These are phyloP conservation scores for Triplophysa siluroides DNA, from an alignment of 2,113 vertebrate genomes.

Conservation along the genomic window DNA sequence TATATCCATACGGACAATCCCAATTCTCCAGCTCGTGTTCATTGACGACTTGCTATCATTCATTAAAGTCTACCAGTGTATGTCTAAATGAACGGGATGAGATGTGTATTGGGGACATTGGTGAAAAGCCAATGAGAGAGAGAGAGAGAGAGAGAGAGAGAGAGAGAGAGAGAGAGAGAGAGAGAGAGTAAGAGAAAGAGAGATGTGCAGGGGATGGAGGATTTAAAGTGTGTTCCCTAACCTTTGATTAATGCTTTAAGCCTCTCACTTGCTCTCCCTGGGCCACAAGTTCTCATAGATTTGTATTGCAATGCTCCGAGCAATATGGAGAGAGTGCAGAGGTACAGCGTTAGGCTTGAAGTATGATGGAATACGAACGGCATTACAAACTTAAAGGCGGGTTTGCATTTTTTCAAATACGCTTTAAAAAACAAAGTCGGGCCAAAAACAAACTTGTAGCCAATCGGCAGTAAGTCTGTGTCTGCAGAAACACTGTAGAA, in stretches of 20 bases:
- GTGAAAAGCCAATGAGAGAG: constrained; percentile 18
- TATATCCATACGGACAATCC: neutral
- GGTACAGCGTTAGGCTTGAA: neutral
- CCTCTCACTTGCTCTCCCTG: constrained; percentile 46
- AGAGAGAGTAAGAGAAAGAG: neutral
- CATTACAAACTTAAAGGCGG: no score
- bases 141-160: neutral
- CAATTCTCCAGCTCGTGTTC: neutral
- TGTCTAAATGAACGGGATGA: neutral
- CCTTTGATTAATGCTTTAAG: constrained; percentile 54
- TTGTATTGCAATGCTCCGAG: constrained; percentile 53
- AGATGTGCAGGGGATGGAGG: neutral
- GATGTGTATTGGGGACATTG: neutral
- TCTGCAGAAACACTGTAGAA: no score
- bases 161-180: no score
- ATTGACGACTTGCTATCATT: constrained; percentile 13
- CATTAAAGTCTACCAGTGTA: neutral
- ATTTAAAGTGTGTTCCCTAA: constrained; percentile 25
- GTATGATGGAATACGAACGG: neutral
- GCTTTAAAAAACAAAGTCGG: no score
- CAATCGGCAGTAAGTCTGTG: no score
- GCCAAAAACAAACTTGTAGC: no score
- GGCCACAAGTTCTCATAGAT: constrained; percentile 48
- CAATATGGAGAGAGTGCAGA: constrained; percentile 1
- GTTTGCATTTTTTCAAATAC: no score